These are phyloP conservation scores for Ctenochaetus hawaiiensis DNA, from an alignment of 2,797 vertebrate species.

Conservation along the genomic window DNA sequence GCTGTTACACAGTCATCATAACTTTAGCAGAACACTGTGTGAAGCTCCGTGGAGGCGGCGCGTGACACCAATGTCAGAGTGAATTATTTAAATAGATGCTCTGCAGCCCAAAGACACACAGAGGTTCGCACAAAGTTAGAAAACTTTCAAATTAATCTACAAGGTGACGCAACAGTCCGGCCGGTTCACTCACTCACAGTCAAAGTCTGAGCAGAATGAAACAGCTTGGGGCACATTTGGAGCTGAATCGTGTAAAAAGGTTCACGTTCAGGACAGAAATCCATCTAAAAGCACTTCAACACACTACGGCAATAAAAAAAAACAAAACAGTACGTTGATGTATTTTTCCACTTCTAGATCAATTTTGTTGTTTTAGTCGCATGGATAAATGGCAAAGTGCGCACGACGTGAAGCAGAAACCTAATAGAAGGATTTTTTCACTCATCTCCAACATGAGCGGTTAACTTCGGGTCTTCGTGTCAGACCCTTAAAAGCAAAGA, in stretches of 20 bases:
- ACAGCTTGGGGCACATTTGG: conserved; percentile 4
- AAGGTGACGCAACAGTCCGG: conserved; percentile 6
- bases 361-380: background rate
- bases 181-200: conserved; percentile 14
- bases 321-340: fast-evolving
- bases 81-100: no score
- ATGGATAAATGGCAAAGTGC: conserved; percentile 16
- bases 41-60: no score
- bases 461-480: conserved; percentile 31
- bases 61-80: background rate
- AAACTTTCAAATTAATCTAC: conserved; percentile 41
- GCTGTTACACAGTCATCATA: conserved; percentile 1
- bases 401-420: conserved; percentile 3
- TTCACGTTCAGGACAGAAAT: background rate
- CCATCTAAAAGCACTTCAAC: background rate
- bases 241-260: background rate
- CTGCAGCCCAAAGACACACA: no score
- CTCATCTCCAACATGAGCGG: background rate
- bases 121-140: conserved; percentile 23
- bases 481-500: conserved; percentile 11
- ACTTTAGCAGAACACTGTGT: background rate
- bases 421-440: conserved; percentile 7
- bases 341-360: conserved; percentile 11
- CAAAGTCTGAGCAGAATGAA: conserved; percentile 27
- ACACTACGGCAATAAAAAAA: background rate